A percentile compares a stretch with the other conserved stretches of the same genome.
These are phyloP conservation scores for Morinoia aosen DNA, from an alignment of 2,888 invertebrate genomes.

Conservation along the genomic window DNA sequence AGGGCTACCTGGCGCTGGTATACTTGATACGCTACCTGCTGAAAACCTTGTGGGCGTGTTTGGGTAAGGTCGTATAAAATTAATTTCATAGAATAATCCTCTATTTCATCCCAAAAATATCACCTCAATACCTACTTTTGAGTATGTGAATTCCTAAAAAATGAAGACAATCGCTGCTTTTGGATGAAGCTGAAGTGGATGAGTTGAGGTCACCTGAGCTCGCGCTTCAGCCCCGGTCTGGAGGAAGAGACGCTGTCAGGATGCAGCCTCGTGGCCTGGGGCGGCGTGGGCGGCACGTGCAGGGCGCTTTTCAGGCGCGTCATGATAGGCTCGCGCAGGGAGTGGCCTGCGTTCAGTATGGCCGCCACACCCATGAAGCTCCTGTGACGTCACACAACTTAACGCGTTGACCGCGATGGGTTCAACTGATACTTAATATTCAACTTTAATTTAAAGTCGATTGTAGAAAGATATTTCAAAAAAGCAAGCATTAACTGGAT, in stretches of 20 bases:
- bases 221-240: conserved; percentile 10
- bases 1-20: no score
- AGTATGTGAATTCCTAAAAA: background rate
- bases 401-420: no score
- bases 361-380: conserved; percentile 46
- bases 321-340: conserved; percentile 42
- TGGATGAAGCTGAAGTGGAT: background rate
- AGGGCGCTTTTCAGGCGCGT: conserved; percentile 48
- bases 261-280: conserved; percentile 2
- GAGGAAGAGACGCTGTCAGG: conserved; percentile 17
- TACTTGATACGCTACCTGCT: no score
- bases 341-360: conserved; percentile 36
- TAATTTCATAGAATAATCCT: no score
- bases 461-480: no score
- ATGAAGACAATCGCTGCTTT: background rate
- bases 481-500: no score
- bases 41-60: no score
- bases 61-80: no score
- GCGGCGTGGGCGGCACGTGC: conserved; percentile 14
- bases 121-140: background rate
- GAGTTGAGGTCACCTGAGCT: conserved; percentile 8
- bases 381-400: background rate
- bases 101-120: no score
- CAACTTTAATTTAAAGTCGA: no score
- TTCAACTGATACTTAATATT: no score